phyloP scores from a whole-genome alignment of 2,113 vertebrate genomes.

The Protobothrops mucrosquamatus region DNA sequence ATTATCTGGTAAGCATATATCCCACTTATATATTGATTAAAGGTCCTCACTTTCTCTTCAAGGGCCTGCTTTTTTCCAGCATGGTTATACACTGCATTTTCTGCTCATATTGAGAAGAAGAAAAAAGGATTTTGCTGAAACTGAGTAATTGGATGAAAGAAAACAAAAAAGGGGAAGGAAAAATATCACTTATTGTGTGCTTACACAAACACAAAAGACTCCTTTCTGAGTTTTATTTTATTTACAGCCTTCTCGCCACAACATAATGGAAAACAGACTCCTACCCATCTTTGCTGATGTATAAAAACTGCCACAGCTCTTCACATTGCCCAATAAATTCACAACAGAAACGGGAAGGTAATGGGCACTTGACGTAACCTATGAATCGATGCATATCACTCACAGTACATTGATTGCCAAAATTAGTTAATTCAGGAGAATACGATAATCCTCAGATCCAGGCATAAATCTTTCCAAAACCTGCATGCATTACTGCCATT shows the following conservation, averaged over 20 bases:
- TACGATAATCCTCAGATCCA: conserved; percentile 57
- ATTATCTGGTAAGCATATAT: background rate
- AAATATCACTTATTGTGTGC: background rate
- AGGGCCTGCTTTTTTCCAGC: background rate
- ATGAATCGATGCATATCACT: conserved; percentile 69
- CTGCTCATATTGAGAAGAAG: background rate
- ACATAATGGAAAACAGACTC: conserved; percentile 54
- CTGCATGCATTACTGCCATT: conserved; percentile 46
- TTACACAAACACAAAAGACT: background rate
- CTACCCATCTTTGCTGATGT: conserved; percentile 61
- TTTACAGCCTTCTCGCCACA: conserved; percentile 54
- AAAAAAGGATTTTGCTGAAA: conserved; percentile 3
- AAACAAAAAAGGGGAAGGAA: background rate
- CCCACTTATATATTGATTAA: conserved; percentile 21
- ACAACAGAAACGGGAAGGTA: conserved; percentile 65
- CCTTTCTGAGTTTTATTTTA: conserved; percentile 40
- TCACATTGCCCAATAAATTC: conserved; percentile 67
- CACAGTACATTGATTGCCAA: conserved; percentile 68
- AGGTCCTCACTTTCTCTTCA: background rate
- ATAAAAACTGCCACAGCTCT: conserved; percentile 63
- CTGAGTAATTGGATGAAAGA: conserved; percentile 9
- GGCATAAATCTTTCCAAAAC: conserved; percentile 58
- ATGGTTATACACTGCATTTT: background rate
- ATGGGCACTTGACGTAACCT: conserved; percentile 67
- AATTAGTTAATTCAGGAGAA: conserved; percentile 75